These are phyloP conservation scores for Plagodis dolabraria DNA, from an alignment of 2,888 invertebrate genomes.

Conservation along the genomic window DNA sequence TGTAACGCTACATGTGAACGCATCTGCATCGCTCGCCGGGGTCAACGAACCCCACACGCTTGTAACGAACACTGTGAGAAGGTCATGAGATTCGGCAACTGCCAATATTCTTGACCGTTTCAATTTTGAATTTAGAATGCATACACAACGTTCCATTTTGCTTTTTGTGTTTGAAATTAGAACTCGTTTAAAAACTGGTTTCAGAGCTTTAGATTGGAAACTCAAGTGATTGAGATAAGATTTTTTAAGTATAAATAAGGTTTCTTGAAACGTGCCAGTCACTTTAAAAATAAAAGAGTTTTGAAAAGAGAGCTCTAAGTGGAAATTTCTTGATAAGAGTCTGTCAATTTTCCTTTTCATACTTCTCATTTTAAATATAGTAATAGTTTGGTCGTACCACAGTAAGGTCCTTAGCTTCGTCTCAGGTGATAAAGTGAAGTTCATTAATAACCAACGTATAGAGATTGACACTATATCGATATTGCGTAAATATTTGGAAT, in stretches of 20 bases:
- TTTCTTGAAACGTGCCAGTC: no score
- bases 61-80: constrained; percentile 71
- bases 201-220: constrained; percentile 8
- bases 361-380: constrained; percentile 34
- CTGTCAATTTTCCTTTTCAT: not conserved
- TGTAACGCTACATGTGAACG: constrained; percentile 80
- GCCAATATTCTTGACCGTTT: constrained; percentile 52
- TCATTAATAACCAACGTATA: not conserved
- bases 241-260: no score
- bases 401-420: constrained; percentile 6
- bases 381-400: constrained; percentile 20
- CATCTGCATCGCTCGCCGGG: constrained; percentile 74
- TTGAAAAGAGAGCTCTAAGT: no score
- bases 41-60: constrained; percentile 58
- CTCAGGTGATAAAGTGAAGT: constrained; percentile 6
- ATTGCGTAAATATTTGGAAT: no score
- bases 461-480: no score
- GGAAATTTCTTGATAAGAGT: no score
- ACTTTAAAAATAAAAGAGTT: no score
- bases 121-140: constrained; percentile 41
- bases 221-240: constrained; percentile 1
- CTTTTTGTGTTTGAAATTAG: constrained; percentile 33
- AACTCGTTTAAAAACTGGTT: constrained; percentile 29
- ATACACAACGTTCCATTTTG: constrained; percentile 34
- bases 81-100: constrained; percentile 76